Evolutionary conservation across 2,113 vertebrate species (phyloP).

Genomic region (Trichomycterus rosablanca): DNA sequence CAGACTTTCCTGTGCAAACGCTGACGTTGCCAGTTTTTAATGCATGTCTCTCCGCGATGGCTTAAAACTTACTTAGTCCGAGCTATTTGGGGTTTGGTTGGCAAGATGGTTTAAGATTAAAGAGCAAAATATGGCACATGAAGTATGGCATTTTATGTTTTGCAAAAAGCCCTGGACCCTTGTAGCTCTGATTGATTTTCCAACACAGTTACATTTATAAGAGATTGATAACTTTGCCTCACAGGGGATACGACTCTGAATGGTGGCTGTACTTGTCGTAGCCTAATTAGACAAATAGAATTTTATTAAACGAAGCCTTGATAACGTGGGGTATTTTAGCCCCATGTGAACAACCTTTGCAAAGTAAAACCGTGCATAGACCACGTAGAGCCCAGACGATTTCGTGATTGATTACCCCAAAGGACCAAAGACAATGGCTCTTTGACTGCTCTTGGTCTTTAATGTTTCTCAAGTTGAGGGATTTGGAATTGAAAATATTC

Average conservation of each 20-base stretch:
- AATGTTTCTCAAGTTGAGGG: conserved; percentile 35
- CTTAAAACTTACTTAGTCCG: neutral
- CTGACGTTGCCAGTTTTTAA: conserved; percentile 4
- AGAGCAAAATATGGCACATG: conserved; percentile 4
- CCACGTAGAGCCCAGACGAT: conserved; percentile 27
- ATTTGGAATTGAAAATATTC: conserved; percentile 32
- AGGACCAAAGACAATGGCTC: conserved; percentile 31
- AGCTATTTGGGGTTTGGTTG: neutral
- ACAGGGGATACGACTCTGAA: no score
- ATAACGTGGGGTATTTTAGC: neutral
- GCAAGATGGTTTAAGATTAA: neutral
- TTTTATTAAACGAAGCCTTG: conserved; percentile 7
- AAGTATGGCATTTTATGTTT: conserved; percentile 37
- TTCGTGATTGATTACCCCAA: conserved; percentile 38
- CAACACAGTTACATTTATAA: no score
- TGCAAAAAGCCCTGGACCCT: no score
- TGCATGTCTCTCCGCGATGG: neutral
- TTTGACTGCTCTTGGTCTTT: conserved; percentile 33
- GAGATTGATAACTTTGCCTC: no score
- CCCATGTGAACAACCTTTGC: neutral
- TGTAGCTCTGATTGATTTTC: no score
- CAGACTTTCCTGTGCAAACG: neutral
- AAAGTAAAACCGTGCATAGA: conserved; percentile 23
- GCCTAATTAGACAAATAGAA: conserved; percentile 15
- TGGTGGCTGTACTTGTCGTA: neutral